phyloP scores from a whole-genome alignment of 2,113 vertebrate species.

The Ptilonorhynchus violaceus region DNA sequence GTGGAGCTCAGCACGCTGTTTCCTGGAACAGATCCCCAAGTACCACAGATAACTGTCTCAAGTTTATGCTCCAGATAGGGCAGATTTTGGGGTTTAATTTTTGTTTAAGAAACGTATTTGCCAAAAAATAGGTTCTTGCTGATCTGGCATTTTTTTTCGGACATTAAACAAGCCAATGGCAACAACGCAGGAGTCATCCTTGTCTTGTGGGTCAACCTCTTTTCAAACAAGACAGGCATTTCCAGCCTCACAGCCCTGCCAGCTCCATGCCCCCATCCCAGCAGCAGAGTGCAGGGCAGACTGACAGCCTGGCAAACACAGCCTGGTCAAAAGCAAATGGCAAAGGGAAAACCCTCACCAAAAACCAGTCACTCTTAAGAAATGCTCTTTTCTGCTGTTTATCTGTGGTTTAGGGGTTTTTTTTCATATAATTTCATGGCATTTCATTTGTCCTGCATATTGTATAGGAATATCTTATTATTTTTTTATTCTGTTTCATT shows the following conservation, averaged over 20 bases:
- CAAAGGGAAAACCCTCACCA: background rate
- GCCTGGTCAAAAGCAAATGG: background rate
- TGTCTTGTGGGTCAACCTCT: background rate
- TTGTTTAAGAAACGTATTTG: background rate
- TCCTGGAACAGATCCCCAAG: background rate
- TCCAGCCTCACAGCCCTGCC: background rate
- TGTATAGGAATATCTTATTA: background rate
- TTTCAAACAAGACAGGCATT: background rate
- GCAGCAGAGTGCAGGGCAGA: background rate
- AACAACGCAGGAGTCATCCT: background rate
- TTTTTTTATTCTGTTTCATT: slow-evolving; percentile 40
- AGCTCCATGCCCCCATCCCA: background rate
- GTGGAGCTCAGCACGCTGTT: fast-evolving
- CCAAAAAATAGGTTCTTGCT: background rate
- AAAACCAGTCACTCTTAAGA: background rate
- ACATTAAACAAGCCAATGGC: background rate
- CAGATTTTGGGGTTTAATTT: background rate
- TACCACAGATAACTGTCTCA: background rate
- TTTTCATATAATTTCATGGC: background rate
- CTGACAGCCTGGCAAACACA: background rate
- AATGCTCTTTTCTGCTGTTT: background rate
- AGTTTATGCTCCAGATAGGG: background rate
- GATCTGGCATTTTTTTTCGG: background rate
- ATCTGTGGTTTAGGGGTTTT: background rate
- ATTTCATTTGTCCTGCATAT: background rate